phyloP scores from a whole-genome alignment of 1,140 invertebrate species.

The Pachyrhynchus sulphureomaculatus region DNA sequence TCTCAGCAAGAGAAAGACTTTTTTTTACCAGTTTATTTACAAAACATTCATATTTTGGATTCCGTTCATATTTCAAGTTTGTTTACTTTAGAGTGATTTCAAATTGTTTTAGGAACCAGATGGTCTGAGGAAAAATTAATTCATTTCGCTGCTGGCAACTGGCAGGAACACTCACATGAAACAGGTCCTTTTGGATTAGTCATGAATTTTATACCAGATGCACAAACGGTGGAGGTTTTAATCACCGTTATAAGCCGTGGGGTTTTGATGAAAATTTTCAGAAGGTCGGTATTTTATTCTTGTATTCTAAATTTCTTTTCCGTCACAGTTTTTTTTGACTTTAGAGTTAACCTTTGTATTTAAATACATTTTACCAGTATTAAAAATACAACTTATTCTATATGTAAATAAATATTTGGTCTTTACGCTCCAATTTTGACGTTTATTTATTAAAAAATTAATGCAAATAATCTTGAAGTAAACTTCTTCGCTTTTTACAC shows the following conservation, averaged over 20 bases:
- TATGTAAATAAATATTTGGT: no score
- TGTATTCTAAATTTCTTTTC: neutral
- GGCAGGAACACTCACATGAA: conserved; percentile 29
- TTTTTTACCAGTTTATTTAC: no score
- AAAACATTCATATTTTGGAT: no score
- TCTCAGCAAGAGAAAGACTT: no score
- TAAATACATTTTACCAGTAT: no score
- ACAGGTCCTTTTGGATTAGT: conserved; percentile 1
- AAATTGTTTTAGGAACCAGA: conserved; percentile 6
- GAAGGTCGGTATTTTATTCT: conserved; percentile 14
- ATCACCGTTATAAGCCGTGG: conserved; percentile 36
- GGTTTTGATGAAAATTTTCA: conserved; percentile 36
- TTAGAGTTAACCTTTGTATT: no score
- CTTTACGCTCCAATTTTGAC: no score
- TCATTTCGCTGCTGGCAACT: conserved; percentile 27
- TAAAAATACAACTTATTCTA: no score
- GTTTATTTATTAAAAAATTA: no score
- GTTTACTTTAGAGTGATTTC: neutral
- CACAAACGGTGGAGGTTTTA: conserved; percentile 23
- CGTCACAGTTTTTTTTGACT: neutral
- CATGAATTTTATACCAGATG: conserved; percentile 13
- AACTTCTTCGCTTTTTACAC: no score
- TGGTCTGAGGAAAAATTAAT: conserved; percentile 33
- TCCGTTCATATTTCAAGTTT: no score
- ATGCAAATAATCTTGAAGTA: no score